A percentile compares a stretch with the other conserved stretches of the same genome.
Evolutionary conservation across 2,113 vertebrate genomes (phyloP).

Genomic region (Heteronetta atricapilla): DNA sequence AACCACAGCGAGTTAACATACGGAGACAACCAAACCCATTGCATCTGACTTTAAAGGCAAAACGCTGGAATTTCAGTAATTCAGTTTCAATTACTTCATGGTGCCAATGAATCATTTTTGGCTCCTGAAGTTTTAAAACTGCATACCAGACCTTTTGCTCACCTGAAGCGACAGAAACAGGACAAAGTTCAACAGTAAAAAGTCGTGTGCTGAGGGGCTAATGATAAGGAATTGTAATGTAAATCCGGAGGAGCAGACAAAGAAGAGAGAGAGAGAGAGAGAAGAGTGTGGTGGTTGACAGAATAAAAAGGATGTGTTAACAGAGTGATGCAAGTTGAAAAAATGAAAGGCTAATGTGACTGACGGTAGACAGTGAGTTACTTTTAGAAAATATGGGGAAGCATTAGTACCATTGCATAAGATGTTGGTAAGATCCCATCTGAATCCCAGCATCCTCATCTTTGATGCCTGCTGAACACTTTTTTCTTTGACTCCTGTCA

Average conservation of each 20-base stretch:
- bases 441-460: not conserved
- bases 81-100: not conserved
- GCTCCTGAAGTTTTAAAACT: not conserved
- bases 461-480: not conserved
- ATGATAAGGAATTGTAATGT: not conserved
- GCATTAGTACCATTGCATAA: not conserved
- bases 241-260: not conserved
- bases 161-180: not conserved
- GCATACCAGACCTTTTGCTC: not conserved
- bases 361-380: not conserved
- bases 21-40: not conserved
- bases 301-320: not conserved
- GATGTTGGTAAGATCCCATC: not conserved
- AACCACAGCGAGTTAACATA: not conserved
- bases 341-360: not conserved
- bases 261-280: not conserved
- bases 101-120: not conserved
- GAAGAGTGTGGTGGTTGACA: not conserved
- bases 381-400: not conserved
- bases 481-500: not conserved
- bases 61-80: not conserved
- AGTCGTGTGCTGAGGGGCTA: not conserved
- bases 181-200: not conserved
- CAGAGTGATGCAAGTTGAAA: not conserved
- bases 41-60: not conserved